These are phyloP conservation scores for Heliconius sara DNA, from an alignment of 2,888 invertebrate genomes.

Conservation along the genomic window DNA sequence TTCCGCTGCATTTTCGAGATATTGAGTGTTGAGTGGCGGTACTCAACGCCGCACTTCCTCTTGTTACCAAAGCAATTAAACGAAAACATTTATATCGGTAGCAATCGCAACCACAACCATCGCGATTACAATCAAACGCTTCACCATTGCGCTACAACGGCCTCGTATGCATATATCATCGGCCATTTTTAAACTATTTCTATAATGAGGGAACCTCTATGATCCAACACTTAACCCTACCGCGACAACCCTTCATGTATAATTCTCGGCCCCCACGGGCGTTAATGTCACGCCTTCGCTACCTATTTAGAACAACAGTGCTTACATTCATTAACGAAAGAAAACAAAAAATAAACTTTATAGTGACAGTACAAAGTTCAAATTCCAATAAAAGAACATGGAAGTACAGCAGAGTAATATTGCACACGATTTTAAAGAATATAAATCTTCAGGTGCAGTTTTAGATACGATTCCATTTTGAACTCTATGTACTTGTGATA, in stretches of 20 bases:
- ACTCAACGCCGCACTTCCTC: too few species aligned
- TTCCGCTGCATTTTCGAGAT: too few species aligned
- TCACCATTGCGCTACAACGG: not conserved
- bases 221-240: slow-evolving; percentile 75
- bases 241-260: slow-evolving; percentile 76
- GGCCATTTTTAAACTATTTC: slow-evolving; percentile 70
- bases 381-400: slow-evolving; percentile 42
- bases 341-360: slow-evolving; percentile 53
- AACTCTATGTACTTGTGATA: slow-evolving; percentile 53
- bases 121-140: too few species aligned
- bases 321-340: slow-evolving; percentile 57
- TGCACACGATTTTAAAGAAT: slow-evolving; percentile 74
- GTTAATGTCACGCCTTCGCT: slow-evolving; percentile 81
- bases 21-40: too few species aligned
- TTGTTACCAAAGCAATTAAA: too few species aligned
- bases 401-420: slow-evolving; percentile 69
- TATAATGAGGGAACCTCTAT: slow-evolving; percentile 59
- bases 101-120: too few species aligned
- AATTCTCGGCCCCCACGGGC: slow-evolving; percentile 77
- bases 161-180: slow-evolving; percentile 37
- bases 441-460: slow-evolving; percentile 72
- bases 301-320: slow-evolving; percentile 72
- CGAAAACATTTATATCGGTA: too few species aligned
- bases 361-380: slow-evolving; percentile 38
- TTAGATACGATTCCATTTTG: slow-evolving; percentile 44